Conservation (phyloP, 37 sponge, comb jelly and placozoan genomes). For the Lycopodina hypogea region DNA sequence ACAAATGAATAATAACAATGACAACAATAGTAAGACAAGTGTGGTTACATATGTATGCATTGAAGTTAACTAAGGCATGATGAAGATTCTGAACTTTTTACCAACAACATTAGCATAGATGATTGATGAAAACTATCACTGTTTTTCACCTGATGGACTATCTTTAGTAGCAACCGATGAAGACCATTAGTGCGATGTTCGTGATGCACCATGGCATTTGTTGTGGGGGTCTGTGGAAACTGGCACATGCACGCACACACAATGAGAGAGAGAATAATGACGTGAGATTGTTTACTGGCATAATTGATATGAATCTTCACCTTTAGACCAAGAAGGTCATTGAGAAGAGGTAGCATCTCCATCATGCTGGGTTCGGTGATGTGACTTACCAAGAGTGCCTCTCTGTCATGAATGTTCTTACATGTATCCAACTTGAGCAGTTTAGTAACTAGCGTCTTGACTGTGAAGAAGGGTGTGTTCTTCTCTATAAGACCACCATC, state of each 20-base stretch:
- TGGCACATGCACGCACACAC: slow-evolving; percentile 13
- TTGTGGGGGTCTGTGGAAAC: slow-evolving; percentile 70
- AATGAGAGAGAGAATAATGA: background rate
- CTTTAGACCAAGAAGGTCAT: slow-evolving; percentile 74
- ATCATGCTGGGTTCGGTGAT: slow-evolving; percentile 50
- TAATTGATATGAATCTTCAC: slow-evolving; percentile 6
- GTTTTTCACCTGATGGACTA: slow-evolving; percentile 78
- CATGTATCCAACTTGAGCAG: slow-evolving; percentile 71
- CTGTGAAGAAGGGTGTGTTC: slow-evolving; percentile 81
- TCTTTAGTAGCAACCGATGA: slow-evolving; percentile 65
- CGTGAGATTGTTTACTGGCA: background rate
- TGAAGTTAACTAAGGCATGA: no score
- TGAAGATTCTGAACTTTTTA: no score
- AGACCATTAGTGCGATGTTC: slow-evolving; percentile 34
- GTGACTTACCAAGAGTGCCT: slow-evolving; percentile 61
- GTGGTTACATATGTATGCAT: no score
- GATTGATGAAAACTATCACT: no score
- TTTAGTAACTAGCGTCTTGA: slow-evolving; percentile 76
- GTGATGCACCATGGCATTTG: slow-evolving; percentile 36
- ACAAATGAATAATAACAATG: no score
- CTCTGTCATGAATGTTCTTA: slow-evolving; percentile 64
- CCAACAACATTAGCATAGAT: no score
- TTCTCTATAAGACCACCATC: slow-evolving; percentile 73
- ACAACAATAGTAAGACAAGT: no score
- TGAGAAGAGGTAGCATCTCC: slow-evolving; percentile 69